These are phyloP conservation scores for Montipora foliosa DNA, from an alignment of 64 coral and sea anemone genomes.

Conservation along the genomic window DNA sequence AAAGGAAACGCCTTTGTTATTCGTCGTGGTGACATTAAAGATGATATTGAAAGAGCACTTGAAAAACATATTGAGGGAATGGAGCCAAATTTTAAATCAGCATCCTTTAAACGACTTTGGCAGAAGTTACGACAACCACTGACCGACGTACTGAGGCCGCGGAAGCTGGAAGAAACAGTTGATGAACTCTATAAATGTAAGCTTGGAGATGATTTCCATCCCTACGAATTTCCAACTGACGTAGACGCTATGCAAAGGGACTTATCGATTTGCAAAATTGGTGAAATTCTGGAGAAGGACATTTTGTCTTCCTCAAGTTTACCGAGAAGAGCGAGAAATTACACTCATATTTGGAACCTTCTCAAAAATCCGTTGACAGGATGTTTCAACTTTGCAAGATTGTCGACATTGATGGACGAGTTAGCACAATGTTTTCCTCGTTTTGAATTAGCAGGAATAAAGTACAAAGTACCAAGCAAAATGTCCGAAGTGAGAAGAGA, in stretches of 20 bases:
- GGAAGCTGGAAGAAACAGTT: constrained; percentile 32
- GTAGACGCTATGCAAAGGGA: constrained; percentile 61
- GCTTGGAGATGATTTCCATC: constrained; percentile 1
- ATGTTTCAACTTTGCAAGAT: constrained; percentile 49
- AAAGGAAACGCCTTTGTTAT: constrained; percentile 13
- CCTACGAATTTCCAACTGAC: constrained; percentile 41
- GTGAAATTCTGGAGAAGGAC: constrained; percentile 59
- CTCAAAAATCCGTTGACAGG: constrained; percentile 69
- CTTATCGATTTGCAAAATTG: constrained; percentile 81
- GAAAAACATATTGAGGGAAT: constrained; percentile 88
- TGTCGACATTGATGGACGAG: constrained; percentile 73
- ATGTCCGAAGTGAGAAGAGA: constrained; percentile 90
- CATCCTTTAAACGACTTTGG: constrained; percentile 84
- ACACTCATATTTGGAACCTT: constrained; percentile 66
- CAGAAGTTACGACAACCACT: constrained; percentile 69
- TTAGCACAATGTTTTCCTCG: constrained; percentile 68
- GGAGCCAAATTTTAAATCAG: constrained; percentile 89
- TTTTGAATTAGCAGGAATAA: constrained; percentile 88
- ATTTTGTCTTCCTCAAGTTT: not conserved
- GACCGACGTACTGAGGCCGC: constrained; percentile 65
- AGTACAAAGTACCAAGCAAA: constrained; percentile 77
- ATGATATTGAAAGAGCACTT: constrained; percentile 55
- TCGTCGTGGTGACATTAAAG: constrained; percentile 34
- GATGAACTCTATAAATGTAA: constrained; percentile 61
- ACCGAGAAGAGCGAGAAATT: not conserved